Evolutionary conservation across 2,888 invertebrate genomes (phyloP).

Genomic region (Odontothrips loti): DNA sequence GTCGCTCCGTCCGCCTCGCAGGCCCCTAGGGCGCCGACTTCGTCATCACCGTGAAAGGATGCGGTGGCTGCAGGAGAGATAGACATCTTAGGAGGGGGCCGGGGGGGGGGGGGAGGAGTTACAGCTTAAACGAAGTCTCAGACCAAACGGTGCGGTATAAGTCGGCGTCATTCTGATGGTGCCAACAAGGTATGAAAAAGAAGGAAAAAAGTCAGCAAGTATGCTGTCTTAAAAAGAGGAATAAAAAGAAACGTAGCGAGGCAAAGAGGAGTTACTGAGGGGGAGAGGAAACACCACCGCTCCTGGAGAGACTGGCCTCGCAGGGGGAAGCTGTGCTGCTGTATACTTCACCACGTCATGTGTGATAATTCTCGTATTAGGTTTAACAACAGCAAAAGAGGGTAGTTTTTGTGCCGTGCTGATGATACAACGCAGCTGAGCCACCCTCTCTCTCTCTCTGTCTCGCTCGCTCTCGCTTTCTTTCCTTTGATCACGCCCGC

Average conservation of each 20-base stretch:
- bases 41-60: neutral
- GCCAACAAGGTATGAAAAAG: neutral
- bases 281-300: neutral
- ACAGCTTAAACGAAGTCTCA: too few species aligned
- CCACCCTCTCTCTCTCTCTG: too few species aligned
- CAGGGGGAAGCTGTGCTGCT: neutral
- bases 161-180: too few species aligned
- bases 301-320: neutral
- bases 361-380: slow-evolving; percentile 15
- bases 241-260: neutral
- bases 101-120: neutral
- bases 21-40: neutral
- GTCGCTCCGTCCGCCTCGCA: too few species aligned
- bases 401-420: too few species aligned
- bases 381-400: too few species aligned
- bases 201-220: neutral
- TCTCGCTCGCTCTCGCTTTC: too few species aligned
- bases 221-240: neutral
- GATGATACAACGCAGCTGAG: too few species aligned
- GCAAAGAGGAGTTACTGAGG: neutral
- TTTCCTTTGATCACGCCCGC: too few species aligned
- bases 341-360: neutral
- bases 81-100: neutral
- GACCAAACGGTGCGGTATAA: too few species aligned
- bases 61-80: neutral